Conservation (phyloP, 2,113 vertebrate species). For the Herpailurus yagouaroundi region DNA sequence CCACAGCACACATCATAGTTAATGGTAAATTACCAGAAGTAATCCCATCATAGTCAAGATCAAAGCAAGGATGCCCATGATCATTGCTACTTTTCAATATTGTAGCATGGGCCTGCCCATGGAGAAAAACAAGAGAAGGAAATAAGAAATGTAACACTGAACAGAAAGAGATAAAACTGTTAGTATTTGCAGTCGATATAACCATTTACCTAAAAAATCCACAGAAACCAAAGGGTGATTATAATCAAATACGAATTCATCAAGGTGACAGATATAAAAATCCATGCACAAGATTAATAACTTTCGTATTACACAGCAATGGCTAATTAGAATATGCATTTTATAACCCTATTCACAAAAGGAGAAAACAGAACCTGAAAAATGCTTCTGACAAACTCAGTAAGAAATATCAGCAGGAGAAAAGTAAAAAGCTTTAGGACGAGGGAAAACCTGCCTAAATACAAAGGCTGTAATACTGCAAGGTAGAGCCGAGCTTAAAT, state of each 20-base stretch:
- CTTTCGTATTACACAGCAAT: not conserved
- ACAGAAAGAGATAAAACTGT: not conserved
- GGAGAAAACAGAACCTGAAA: not conserved
- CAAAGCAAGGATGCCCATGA: not conserved
- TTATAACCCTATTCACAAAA: conserved; percentile 5
- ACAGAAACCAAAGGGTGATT: not conserved
- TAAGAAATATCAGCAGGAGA: not conserved
- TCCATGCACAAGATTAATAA: conserved; percentile 1
- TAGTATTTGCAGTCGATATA: not conserved
- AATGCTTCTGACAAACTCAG: not conserved
- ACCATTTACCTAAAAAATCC: not conserved
- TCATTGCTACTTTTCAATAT: not conserved
- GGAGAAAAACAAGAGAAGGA: not conserved
- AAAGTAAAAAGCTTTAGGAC: not conserved
- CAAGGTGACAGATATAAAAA: not conserved
- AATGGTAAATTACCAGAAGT: not conserved
- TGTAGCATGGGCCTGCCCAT: not conserved
- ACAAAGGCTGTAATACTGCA: not conserved
- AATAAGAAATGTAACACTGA: not conserved
- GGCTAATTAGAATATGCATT: not conserved
- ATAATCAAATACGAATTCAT: conserved; percentile 8
- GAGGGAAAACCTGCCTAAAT: not conserved
- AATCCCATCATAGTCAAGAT: not conserved
- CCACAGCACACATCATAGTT: not conserved
- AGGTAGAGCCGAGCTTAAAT: not conserved